Evolutionary conservation across 2,888 invertebrate genomes (phyloP), one percentile per base, ranked within the genome.

Genomic region (Hemistola chrysoprasaria): DNA sequence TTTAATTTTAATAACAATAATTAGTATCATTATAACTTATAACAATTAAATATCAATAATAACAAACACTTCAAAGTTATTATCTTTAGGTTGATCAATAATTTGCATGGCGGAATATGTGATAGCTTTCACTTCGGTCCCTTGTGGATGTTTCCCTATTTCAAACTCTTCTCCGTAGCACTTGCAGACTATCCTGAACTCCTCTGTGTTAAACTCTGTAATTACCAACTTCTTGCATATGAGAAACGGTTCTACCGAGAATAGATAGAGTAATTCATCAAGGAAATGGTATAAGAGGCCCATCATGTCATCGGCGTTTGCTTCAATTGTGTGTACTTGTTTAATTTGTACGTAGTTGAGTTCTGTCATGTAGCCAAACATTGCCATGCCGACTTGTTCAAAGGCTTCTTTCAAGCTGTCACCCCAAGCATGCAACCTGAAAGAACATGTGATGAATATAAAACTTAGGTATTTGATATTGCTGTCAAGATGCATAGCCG

Each of bases 31-130:
- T 23, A 8, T 6, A 8, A 23, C 6, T 36, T n/a, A 16, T 16
- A 29, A 29, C n/a, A 21, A 24, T 24, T 30, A 98, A 82, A 99
- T 98, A 90, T 99, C 99, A 78, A 99, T 95, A 77, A 99, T 99
- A 62, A 99, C 98, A 93, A 96, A 99, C 28, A 98, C 90, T 91
- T 99, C 97, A 82, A 92, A 93, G 64, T 92, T 91, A 53, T 92
- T 92, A 61, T 92, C 91, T 56, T 94, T 90, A 26, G 92, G 91
- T 56, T 92, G 90, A 64, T 94, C 92, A 55, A 97, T 87, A 52
- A 96, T 92, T 88, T 99, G 98, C 99, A 99, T 99, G 38, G 98
- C 97, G 4, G 99, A 98, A 83, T 99, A 99, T 2, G 99, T 99
- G 54, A 99, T 99, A 21, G 99, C 99, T 80, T 99, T 99, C 1